Percentiles rank a stretch among this genome's conserved stretches.
Evolutionary conservation across 2,797 vertebrate genomes (phyloP).

Genomic region (Gymnoscopelus microlampas): DNA sequence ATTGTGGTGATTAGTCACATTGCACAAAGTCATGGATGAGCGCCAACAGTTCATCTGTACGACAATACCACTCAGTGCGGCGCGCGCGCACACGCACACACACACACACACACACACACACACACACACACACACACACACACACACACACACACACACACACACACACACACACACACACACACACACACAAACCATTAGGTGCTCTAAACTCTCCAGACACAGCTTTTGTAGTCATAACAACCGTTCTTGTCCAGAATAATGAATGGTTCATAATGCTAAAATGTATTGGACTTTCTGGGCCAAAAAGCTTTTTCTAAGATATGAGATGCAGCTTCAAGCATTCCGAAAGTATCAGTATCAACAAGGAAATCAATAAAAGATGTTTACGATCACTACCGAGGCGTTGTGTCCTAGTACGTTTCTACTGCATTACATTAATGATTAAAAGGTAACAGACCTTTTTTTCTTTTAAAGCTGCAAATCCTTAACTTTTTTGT

Average conservation of each 20-base stretch:
- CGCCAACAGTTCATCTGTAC: constrained; percentile 74
- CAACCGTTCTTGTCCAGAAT: constrained; percentile 49
- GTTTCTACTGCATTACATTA: too few relatives aligned
- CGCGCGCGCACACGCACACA: not conserved
- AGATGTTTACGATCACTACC: constrained; percentile 2
- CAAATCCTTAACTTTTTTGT: too few relatives aligned
- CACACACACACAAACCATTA: constrained; percentile 56
- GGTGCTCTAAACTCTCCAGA: constrained; percentile 51
- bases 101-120: constrained; percentile 19
- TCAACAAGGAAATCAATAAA: constrained; percentile 8
- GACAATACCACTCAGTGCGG: constrained; percentile 68
- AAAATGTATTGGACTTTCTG: constrained; percentile 41
- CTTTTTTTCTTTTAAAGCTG: too few relatives aligned
- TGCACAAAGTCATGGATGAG: constrained; percentile 57
- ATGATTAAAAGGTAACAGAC: too few relatives aligned
- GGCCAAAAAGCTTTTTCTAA: constrained; percentile 42
- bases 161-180: constrained; percentile 25
- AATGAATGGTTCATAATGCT: constrained; percentile 58
- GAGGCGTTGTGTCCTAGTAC: not conserved
- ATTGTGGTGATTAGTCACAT: constrained; percentile 27
- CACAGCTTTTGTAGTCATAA: constrained; percentile 51
- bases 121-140: constrained; percentile 22
- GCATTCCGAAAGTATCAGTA: constrained; percentile 16
- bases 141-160: constrained; percentile 44
- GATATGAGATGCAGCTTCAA: constrained; percentile 34